Percentiles rank a stretch among this genome's conserved stretches.
Conservation (phyloP, 2,888 invertebrate species). For the Hydroisotoma schaefferi region DNA sequence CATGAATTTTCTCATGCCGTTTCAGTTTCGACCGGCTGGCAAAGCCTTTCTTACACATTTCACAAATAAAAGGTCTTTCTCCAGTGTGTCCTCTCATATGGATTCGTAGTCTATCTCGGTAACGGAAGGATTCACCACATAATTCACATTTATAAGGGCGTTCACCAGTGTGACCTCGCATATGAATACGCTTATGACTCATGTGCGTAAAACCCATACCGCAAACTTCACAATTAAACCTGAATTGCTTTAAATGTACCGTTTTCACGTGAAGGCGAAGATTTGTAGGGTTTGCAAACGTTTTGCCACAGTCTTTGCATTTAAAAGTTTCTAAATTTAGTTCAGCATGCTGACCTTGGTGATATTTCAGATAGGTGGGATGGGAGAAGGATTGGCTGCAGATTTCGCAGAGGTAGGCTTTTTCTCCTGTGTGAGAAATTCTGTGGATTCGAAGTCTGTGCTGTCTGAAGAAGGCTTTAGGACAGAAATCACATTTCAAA, state of each 20-base stretch:
- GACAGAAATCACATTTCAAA: conserved; percentile 26
- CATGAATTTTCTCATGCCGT: conserved; percentile 25
- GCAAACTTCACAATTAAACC: conserved; percentile 29
- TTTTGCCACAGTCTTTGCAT: conserved; percentile 33
- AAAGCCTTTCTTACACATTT: conserved; percentile 19
- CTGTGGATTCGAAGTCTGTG: conserved; percentile 24
- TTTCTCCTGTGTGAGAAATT: conserved; percentile 32
- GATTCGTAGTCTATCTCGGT: conserved; percentile 23
- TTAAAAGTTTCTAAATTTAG: conserved; percentile 26
- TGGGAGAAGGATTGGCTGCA: conserved; percentile 34
- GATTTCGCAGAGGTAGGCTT: conserved; percentile 34
- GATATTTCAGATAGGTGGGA: conserved; percentile 34
- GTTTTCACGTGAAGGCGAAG: conserved; percentile 29
- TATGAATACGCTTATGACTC: conserved; percentile 24
- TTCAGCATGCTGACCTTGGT: conserved; percentile 34
- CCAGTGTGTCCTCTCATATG: conserved; percentile 29
- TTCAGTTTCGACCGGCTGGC: conserved; percentile 21
- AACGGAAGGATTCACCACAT: conserved; percentile 22
- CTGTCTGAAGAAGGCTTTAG: conserved; percentile 25
- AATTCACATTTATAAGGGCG: conserved; percentile 18
- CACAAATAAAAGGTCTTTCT: conserved; percentile 24
- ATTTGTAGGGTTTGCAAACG: conserved; percentile 34
- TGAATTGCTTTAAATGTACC: conserved; percentile 30
- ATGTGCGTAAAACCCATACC: conserved; percentile 23
- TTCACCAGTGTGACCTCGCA: conserved; percentile 21